Evolutionary conservation across 2,797 vertebrate genomes (phyloP), one percentile per base, ranked within the genome.

Genomic region (Triplophysa bombifrons): DNA sequence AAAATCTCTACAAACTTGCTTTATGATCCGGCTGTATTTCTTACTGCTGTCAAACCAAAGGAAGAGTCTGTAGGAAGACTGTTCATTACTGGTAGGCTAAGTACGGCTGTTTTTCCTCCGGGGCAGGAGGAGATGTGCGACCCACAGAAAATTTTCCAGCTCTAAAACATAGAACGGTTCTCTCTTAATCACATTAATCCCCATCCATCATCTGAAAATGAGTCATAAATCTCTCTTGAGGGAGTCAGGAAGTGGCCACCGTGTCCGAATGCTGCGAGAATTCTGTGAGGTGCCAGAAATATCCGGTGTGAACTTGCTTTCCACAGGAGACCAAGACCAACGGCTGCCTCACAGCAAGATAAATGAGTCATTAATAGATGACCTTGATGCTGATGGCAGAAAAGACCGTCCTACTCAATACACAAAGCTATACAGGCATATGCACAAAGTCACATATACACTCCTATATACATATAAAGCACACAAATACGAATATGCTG

Each of bases 361-460:
- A 83, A 77, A 80, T 84, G 74, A 84, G 73, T 83, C 81, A 83
- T 83, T 85, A 85, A 83, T 84, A 81, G 83, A 70, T 82, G 81
- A 84, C 83, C 81, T 80, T 83, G 82, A 67, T 87, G 86, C 83
- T 83, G 84, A 85, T 81, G 78, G 65, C 67, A 76, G 74, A 74
- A 80, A 69, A 84, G 60, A 82, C 70, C 50, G 16, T 75, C 69
- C 76, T 76, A 74, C 56, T 63, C 74, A 72, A 77, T 76, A 53
- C 51, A 72, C 22, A 64, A 73, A 64, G 16, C 13, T 51, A 63
- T 60, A 66, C 50, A 74, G 44, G 55, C 73, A 2, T 41, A 41
- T 41, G 67, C 13, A 73, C 27, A 41, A 11, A 56, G 5, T 66
- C 16, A 20, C 41, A 38, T 64, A n/a, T 53, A 41, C 48, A 65